A percentile compares a stretch with the other conserved stretches of the same genome.
Conservation (phyloP, 2,888 invertebrate genomes). For the Tuta absoluta region DNA sequence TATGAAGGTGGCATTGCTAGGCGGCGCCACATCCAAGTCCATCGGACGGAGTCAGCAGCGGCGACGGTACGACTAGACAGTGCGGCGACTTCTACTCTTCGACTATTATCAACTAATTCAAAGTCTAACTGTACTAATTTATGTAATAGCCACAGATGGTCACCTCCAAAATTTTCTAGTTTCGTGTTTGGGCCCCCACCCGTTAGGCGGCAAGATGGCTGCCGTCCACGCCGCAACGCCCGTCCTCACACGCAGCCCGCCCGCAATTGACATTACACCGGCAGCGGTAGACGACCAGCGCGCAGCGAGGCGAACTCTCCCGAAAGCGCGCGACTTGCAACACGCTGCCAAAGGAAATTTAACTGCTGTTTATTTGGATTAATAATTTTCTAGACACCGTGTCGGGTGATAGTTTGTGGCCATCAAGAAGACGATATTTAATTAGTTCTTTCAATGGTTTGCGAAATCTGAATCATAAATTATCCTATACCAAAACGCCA, state of each 20-base stretch:
- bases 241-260: conserved; percentile 44
- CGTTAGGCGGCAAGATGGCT: conserved; percentile 28
- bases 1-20: conserved; percentile 22
- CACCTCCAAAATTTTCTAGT: conserved; percentile 30
- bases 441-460: too few relatives aligned
- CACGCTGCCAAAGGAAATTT: background rate
- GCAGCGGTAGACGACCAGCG: conserved; percentile 39
- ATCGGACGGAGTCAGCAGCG: background rate
- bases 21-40: background rate
- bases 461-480: too few relatives aligned
- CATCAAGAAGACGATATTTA: too few relatives aligned
- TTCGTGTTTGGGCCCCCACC: conserved; percentile 16
- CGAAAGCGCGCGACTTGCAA: background rate
- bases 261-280: conserved; percentile 65
- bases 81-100: conserved; percentile 20
- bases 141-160: background rate
- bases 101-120: background rate
- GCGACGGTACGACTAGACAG: conserved; percentile 7
- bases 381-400: background rate
- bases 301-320: background rate
- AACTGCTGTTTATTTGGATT: background rate
- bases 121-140: background rate
- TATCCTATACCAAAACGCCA: too few relatives aligned
- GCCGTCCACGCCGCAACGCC: conserved; percentile 43
- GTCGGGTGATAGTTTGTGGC: background rate